Percentiles rank a stretch among this genome's conserved stretches.
Evolutionary conservation across 1,140 invertebrate genomes (phyloP).

Genomic region (Philotrypesis tridentata): DNA sequence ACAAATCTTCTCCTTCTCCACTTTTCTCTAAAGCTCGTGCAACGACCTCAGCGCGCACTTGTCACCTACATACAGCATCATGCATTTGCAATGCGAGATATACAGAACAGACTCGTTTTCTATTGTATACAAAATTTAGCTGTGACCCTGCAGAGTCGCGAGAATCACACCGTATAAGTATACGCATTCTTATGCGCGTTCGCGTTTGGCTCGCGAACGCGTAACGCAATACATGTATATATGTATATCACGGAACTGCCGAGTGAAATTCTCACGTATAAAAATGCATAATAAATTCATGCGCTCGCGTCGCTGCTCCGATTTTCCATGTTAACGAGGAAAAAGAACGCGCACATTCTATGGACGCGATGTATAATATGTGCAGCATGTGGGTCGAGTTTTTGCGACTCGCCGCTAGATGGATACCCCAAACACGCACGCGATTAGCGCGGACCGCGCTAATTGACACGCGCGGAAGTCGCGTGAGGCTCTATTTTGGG

Average conservation of each 20-base stretch:
- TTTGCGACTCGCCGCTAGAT: background rate
- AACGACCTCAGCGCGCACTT: background rate
- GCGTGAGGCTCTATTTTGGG: background rate
- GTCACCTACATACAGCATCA: background rate
- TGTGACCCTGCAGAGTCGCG: no score
- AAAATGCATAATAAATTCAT: background rate
- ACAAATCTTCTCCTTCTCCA: slow-evolving; percentile 3
- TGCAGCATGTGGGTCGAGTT: background rate
- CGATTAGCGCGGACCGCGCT: background rate
- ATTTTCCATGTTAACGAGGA: slow-evolving; percentile 1
- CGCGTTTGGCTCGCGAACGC: background rate
- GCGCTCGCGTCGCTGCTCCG: background rate
- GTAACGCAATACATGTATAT: no score
- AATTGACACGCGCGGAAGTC: background rate
- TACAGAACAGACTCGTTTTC: slow-evolving; percentile 34
- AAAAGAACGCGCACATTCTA: background rate
- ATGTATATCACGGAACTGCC: background rate
- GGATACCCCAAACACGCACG: background rate
- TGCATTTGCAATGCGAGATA: background rate
- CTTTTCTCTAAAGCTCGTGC: background rate
- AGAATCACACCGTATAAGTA: no score
- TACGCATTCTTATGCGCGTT: no score
- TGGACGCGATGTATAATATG: no score
- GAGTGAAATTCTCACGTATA: background rate
- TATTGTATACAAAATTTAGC: background rate